Percentiles rank a stretch among this genome's conserved stretches.
Evolutionary conservation across 2,888 invertebrate species (phyloP).

Genomic region (Pyrocoelia pectoralis): DNA sequence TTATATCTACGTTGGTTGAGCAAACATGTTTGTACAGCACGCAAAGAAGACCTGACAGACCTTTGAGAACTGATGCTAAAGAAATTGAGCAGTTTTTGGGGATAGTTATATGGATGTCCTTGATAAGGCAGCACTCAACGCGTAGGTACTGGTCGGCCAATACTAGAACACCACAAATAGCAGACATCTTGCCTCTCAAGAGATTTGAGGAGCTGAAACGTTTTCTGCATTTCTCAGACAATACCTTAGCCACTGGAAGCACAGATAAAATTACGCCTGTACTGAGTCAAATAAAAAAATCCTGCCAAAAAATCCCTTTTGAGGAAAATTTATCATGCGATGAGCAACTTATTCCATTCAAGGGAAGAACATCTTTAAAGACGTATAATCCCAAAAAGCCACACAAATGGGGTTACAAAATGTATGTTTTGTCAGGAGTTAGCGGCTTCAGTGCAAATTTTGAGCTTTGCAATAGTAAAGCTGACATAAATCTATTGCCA

Average conservation of each 20-base stretch:
- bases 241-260: background rate
- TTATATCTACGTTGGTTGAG: background rate
- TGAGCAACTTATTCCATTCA: background rate
- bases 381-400: too few species aligned
- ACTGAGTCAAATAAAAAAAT: background rate
- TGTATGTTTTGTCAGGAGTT: background rate
- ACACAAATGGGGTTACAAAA: too few species aligned
- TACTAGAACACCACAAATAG: background rate
- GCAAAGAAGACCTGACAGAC: background rate
- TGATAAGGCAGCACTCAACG: background rate
- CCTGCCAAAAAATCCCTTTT: background rate
- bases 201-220: background rate
- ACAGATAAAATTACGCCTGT: background rate
- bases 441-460: background rate
- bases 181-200: background rate
- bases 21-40: background rate
- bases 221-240: background rate
- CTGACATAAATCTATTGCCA: background rate
- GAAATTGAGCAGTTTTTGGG: background rate
- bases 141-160: background rate
- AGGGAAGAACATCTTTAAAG: background rate
- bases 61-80: background rate
- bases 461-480: background rate
- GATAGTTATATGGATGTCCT: background rate
- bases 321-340: background rate